phyloP scores from a whole-genome alignment of 1,140 invertebrate species.

The Anoplophora glabripennis region DNA sequence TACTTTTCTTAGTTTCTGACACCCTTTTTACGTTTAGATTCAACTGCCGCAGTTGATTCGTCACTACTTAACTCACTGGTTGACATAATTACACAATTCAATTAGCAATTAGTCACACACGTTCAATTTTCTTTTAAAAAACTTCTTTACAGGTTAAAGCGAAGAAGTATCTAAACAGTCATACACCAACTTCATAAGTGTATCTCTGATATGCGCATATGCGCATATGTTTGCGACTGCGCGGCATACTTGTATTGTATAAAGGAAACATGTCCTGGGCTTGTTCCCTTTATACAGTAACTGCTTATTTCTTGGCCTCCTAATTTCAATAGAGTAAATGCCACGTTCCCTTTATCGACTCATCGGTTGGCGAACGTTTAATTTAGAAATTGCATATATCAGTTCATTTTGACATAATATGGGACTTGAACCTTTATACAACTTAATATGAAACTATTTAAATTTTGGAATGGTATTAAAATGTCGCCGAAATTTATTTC shows the following conservation, averaged over 20 bases:
- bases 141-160: not conserved
- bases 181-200: not conserved
- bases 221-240: not conserved
- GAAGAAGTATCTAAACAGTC: not conserved
- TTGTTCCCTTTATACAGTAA: not conserved
- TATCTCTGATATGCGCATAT: too few species aligned
- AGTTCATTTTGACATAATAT: not conserved
- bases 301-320: not conserved
- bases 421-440: too few species aligned
- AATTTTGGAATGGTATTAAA: too few species aligned
- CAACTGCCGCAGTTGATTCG: too few species aligned
- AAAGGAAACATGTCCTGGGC: not conserved
- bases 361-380: not conserved
- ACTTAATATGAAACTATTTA: too few species aligned
- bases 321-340: not conserved
- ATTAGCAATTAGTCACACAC: not conserved
- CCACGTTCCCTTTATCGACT: not conserved
- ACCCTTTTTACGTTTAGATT: conserved; percentile 1
- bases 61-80: not conserved
- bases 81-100: not conserved
- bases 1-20: not conserved
- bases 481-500: too few species aligned
- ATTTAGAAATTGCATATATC: not conserved
- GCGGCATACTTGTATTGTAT: not conserved
- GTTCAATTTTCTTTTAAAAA: too few species aligned